phyloP scores from a whole-genome alignment of 2,888 invertebrate genomes.

The Scaptomyza tumidula region DNA sequence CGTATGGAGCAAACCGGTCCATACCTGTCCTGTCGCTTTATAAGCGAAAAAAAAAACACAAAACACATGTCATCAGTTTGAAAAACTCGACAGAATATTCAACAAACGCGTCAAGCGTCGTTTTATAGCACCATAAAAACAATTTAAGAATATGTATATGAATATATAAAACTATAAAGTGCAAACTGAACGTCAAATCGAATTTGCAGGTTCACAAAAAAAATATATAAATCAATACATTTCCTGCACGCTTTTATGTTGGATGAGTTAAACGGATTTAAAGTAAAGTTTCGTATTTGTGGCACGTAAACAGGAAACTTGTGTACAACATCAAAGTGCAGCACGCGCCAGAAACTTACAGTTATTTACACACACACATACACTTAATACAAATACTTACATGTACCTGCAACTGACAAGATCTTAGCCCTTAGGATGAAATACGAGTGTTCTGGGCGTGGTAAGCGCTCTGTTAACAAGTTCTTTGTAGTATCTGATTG shows the following conservation, averaged over 20 bases:
- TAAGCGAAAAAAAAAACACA: background rate
- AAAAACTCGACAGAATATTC: background rate
- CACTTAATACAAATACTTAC: background rate
- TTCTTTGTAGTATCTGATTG: constrained; percentile 23
- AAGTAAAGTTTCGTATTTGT: constrained; percentile 17
- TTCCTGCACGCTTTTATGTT: background rate
- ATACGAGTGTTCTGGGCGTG: constrained; percentile 6
- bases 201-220: background rate
- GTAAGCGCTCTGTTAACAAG: constrained; percentile 46
- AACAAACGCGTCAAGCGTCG: background rate
- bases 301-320: constrained; percentile 17
- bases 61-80: background rate
- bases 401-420: constrained; percentile 7
- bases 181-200: constrained; percentile 2
- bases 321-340: constrained; percentile 8
- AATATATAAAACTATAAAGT: constrained; percentile 6
- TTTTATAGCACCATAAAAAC: constrained; percentile 8
- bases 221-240: constrained; percentile 8
- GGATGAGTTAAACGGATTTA: constrained; percentile 1
- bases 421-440: background rate
- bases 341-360: constrained; percentile 31
- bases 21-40: background rate
- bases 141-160: background rate
- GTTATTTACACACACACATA: constrained; percentile 12
- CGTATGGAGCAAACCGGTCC: no score